A percentile compares a stretch with the other conserved stretches of the same genome.
Conservation (phyloP, 2,888 invertebrate species). For the Colostygia pectinataria region DNA sequence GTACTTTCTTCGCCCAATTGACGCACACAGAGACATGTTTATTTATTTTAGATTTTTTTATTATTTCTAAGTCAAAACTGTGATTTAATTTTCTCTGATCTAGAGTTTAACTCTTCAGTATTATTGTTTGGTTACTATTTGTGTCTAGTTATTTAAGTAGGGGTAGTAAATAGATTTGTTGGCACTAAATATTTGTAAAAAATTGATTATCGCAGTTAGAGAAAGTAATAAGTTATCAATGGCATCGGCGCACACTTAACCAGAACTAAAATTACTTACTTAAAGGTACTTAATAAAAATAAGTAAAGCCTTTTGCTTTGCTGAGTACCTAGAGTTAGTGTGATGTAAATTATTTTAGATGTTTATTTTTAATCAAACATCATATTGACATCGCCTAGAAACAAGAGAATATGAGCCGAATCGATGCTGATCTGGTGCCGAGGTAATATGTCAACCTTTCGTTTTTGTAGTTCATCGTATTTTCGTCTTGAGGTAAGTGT, state of each 20-base stretch:
- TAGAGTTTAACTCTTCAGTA: constrained; percentile 25
- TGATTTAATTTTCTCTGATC: constrained; percentile 23
- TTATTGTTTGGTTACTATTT: constrained; percentile 22
- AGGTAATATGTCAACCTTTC: too few relatives aligned
- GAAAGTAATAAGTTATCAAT: not conserved
- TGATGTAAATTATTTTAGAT: too few relatives aligned
- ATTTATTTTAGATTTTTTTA: constrained; percentile 4
- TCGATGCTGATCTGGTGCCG: too few relatives aligned
- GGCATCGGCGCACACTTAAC: not conserved
- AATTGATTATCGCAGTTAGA: constrained; percentile 1
- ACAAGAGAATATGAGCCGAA: too few relatives aligned
- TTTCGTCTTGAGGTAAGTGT: not conserved
- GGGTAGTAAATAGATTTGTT: constrained; percentile 6
- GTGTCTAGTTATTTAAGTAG: constrained; percentile 16
- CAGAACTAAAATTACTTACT: too few relatives aligned
- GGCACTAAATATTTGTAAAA: constrained; percentile 21
- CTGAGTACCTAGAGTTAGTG: too few relatives aligned
- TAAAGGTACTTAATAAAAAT: too few relatives aligned
- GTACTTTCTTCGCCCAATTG: not conserved
- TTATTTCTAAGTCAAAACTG: constrained; percentile 21
- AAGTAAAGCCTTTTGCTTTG: too few relatives aligned
- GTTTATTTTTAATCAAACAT: too few relatives aligned
- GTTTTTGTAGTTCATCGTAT: too few relatives aligned
- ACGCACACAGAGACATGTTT: not conserved
- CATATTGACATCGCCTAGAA: too few relatives aligned